phyloP scores from a whole-genome alignment of 2,888 invertebrate species.

The Eupithecia pulchellata region DNA sequence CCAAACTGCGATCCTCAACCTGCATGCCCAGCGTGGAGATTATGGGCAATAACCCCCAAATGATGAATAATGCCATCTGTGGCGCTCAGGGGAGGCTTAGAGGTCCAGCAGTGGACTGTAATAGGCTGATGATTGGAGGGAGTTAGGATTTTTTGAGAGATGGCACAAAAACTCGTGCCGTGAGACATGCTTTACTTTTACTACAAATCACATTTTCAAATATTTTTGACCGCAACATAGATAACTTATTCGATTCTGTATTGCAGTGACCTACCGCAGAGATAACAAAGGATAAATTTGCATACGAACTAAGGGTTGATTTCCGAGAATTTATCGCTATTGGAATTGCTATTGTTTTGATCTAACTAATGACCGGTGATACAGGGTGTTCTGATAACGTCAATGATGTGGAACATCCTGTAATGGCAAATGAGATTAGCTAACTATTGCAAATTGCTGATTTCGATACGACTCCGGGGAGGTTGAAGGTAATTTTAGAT shows the following conservation, averaged over 20 bases:
- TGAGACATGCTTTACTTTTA: too few relatives aligned
- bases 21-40: too few relatives aligned
- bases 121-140: too few relatives aligned
- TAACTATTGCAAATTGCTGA: constrained; percentile 13
- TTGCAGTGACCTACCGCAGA: neutral
- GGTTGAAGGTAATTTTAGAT: constrained; percentile 1
- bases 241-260: neutral
- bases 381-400: constrained; percentile 45
- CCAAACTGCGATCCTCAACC: too few relatives aligned
- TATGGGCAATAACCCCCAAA: too few relatives aligned
- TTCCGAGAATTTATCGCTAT: constrained; percentile 31
- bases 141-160: too few relatives aligned
- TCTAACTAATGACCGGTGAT: constrained; percentile 64
- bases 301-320: constrained; percentile 33
- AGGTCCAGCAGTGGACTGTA: too few relatives aligned
- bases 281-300: constrained; percentile 26
- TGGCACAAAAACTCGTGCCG: too few relatives aligned
- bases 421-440: constrained; percentile 34
- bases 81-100: too few relatives aligned
- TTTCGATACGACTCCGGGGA: constrained; percentile 9
- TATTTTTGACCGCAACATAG: too few relatives aligned
- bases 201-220: too few relatives aligned
- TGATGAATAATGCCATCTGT: too few relatives aligned
- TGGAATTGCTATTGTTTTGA: constrained; percentile 63
- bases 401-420: constrained; percentile 25